Percentiles rank a stretch among this genome's conserved stretches.
Evolutionary conservation across 2,797 vertebrate species (phyloP).

Genomic region (Acrocephalus scirpaceus): DNA sequence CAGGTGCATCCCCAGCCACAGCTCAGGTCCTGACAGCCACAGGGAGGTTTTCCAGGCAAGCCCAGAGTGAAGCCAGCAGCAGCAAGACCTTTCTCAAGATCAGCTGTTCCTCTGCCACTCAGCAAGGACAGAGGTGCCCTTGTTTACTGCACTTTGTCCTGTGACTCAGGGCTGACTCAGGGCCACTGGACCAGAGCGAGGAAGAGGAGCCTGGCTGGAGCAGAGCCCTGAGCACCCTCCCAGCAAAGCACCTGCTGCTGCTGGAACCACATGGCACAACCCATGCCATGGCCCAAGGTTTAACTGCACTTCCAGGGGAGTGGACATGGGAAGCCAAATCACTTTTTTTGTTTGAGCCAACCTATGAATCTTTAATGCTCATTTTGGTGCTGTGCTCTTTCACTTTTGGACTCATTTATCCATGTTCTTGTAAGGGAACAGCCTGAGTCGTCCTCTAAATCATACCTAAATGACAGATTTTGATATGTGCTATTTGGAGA

Average conservation of each 20-base stretch:
- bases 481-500: not conserved
- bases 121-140: not conserved
- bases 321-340: not conserved
- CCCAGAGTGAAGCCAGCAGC: not conserved
- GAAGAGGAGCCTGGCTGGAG: not conserved
- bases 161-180: not conserved
- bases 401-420: not conserved
- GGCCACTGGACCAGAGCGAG: not conserved
- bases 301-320: not conserved
- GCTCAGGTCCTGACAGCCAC: not conserved
- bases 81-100: not conserved
- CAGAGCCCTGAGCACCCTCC: not conserved
- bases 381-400: not conserved
- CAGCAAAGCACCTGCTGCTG: not conserved
- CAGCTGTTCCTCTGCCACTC: not conserved
- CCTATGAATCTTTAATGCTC: not conserved
- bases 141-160: not conserved
- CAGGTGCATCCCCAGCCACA: not conserved
- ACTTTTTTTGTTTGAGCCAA: not conserved
- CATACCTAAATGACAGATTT: not conserved
- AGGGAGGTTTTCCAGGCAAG: not conserved
- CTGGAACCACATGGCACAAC: not conserved
- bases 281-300: not conserved
- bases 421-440: not conserved
- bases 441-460: not conserved